Percentiles rank a stretch among this genome's conserved stretches.
Evolutionary conservation across 2,797 vertebrate species (phyloP).

Genomic region (Trichosurus vulpecula): DNA sequence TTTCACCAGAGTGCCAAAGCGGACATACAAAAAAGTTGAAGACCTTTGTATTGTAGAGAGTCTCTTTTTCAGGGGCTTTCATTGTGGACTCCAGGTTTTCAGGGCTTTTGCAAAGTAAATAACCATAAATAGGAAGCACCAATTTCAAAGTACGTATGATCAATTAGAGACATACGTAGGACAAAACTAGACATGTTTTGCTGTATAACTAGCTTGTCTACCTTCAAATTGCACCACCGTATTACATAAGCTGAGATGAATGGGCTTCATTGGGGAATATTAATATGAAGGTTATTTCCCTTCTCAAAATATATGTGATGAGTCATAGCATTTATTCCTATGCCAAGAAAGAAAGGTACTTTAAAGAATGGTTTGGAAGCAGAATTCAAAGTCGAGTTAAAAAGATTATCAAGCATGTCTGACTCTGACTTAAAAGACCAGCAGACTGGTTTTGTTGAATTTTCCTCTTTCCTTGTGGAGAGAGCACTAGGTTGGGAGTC

Average conservation of each 20-base stretch:
- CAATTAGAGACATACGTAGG: neutral
- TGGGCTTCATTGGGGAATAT: neutral
- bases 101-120: neutral
- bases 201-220: neutral
- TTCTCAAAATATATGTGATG: neutral
- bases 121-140: neutral
- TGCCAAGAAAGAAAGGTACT: neutral
- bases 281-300: neutral
- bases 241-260: neutral
- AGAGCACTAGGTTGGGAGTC: neutral
- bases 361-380: neutral
- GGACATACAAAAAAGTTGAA: neutral
- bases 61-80: neutral
- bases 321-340: neutral
- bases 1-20: neutral
- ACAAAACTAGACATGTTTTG: neutral
- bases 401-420: neutral
- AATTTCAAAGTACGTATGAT: neutral
- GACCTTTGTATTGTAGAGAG: neutral
- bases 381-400: neutral
- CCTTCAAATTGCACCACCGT: neutral
- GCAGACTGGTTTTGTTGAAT: neutral
- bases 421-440: neutral
- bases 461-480: neutral
- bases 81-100: neutral